Percentiles rank a stretch among this genome's conserved stretches.
phyloP scores from a whole-genome alignment of 2,888 invertebrate genomes.

The Dexiosoma caninum region DNA sequence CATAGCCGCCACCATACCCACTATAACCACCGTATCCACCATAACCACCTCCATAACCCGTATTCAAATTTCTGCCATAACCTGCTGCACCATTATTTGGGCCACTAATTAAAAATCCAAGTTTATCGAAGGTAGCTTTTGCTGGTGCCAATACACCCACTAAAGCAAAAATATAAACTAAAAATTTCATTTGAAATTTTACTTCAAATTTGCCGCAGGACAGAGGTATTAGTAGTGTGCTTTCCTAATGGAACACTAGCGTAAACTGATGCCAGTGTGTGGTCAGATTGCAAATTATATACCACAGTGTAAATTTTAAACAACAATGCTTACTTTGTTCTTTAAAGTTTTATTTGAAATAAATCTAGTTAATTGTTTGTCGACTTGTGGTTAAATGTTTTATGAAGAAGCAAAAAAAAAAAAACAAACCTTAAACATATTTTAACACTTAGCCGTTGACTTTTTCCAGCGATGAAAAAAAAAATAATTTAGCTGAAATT shows the following conservation, averaged over 20 bases:
- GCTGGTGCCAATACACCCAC: conserved; percentile 60
- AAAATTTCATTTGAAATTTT: conserved; percentile 65
- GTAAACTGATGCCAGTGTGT: conserved; percentile 64
- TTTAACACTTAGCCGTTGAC: conserved; percentile 55
- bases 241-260: conserved; percentile 51
- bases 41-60: conserved; percentile 35
- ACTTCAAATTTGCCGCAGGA: neutral
- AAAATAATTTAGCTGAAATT: too few relatives aligned
- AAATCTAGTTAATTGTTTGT: conserved; percentile 45
- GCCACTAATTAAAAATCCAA: conserved; percentile 67
- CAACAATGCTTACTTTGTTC: conserved; percentile 52
- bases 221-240: neutral
- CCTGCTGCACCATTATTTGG: conserved; percentile 11
- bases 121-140: conserved; percentile 70
- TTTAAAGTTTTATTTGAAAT: conserved; percentile 7
- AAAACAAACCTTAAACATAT: conserved; percentile 25
- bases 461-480: neutral
- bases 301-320: conserved; percentile 9
- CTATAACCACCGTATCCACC: conserved; percentile 25
- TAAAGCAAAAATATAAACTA: conserved; percentile 35
- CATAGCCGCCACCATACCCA: conserved; percentile 24
- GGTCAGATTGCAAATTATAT: conserved; percentile 51
- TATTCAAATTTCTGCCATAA: conserved; percentile 41
- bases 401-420: neutral
- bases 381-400: conserved; percentile 32